Conservation (phyloP, 2,888 invertebrate genomes). For the Augochlorella aurata region DNA sequence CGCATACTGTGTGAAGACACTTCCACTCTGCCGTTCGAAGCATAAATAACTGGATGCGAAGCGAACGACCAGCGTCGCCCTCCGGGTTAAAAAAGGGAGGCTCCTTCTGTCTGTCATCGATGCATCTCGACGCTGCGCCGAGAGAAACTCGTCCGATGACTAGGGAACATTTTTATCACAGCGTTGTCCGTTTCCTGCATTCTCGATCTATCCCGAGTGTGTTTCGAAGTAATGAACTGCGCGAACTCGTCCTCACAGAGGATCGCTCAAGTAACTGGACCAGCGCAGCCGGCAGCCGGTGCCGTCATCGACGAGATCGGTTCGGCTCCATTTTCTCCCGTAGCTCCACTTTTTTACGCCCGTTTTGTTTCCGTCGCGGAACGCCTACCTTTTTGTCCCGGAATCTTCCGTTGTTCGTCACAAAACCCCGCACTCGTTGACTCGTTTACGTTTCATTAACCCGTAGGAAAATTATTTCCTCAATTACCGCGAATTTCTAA, state of each 20-base stretch:
- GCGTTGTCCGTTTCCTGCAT: constrained; percentile 20
- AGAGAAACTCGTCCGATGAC: constrained; percentile 47
- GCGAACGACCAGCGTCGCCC: neutral
- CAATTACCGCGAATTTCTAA: too few relatives aligned
- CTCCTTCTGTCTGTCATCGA: constrained; percentile 1
- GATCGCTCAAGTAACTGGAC: neutral
- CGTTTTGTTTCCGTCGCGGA: neutral
- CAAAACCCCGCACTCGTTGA: neutral
- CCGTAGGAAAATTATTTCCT: too few relatives aligned
- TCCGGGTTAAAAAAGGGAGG: neutral
- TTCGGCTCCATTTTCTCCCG: neutral
- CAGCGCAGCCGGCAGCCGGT: neutral
- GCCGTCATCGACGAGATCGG: neutral
- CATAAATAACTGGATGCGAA: neutral
- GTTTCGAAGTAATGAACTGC: constrained; percentile 38
- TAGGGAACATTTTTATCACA: constrained; percentile 47
- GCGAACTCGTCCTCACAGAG: neutral
- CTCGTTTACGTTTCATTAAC: too few relatives aligned
- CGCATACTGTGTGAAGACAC: neutral
- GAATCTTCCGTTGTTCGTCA: neutral
- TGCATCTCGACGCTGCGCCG: neutral
- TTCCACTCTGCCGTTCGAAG: neutral
- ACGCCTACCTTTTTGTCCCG: neutral
- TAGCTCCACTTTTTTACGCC: neutral
- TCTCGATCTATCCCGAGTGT: constrained; percentile 41